Evolutionary conservation across 92 coral and sea anemone species (phyloP), one percentile per base, ranked within the genome.

Genomic region (Plumapathes pennacea): DNA sequence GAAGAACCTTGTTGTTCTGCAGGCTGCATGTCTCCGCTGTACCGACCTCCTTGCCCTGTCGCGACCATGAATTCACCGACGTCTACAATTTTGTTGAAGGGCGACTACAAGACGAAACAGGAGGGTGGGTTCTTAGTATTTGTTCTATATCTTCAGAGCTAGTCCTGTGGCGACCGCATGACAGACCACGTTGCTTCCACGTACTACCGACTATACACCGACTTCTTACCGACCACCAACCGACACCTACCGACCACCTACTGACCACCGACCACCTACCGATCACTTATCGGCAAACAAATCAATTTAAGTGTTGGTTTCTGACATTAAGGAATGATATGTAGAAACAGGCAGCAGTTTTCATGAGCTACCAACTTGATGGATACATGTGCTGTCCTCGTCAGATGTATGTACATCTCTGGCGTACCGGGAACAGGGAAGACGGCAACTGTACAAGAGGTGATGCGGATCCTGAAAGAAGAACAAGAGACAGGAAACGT

Each of bases 361-460:
- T n/a, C n/a, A n/a, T n/a, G n/a, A n/a, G n/a, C n/a, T n/a, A n/a
- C n/a, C n/a, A n/a, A n/a, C n/a, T n/a, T n/a, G n/a, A n/a, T n/a
- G n/a, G n/a, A n/a, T n/a, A n/a, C n/a, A n/a, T n/a, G n/a, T 29
- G 3, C 32, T 44, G 3, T 39, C 25, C 18, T 67, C 42, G 25
- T 7, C 48, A 92, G 98, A 11, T 92, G 98, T 62, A 88, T 92
- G 98, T 92, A 92, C 63, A 92, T 92, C 44, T 92, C 98, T 14
- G 98, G 98, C 32, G 98, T 92, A 25, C 98, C 98, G 18, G 98
- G 98, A 6, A 92, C 98, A 8, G 98, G 98, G 6, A 92, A 92
- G 43, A 92, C 98, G 46, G 98, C 98, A 6, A 92, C 98, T 23
- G 98, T 92, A 1, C 96, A 88, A 26, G 98, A 92, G 52, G 98